Evolutionary conservation across 2,888 invertebrate species (phyloP).

Genomic region (Lasius fuliginosus): DNA sequence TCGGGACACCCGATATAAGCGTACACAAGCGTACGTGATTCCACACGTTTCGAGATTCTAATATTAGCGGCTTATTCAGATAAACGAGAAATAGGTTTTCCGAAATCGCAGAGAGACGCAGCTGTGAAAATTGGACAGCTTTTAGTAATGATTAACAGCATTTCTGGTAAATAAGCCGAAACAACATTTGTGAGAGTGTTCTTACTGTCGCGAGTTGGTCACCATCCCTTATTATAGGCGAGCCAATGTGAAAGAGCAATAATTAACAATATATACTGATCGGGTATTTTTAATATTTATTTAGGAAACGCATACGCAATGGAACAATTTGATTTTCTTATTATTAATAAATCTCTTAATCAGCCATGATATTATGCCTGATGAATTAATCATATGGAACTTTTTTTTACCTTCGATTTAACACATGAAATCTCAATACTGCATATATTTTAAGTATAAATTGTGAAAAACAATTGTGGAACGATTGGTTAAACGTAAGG

Average conservation of each 20-base stretch:
- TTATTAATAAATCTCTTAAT: neutral
- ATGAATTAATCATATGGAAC: neutral
- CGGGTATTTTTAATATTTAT: neutral
- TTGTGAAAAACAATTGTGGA: neutral
- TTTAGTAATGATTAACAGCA: slow-evolving; percentile 43
- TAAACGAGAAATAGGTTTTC: slow-evolving; percentile 69
- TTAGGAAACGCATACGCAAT: neutral
- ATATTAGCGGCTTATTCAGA: slow-evolving; percentile 82
- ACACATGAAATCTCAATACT: neutral
- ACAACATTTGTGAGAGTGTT: slow-evolving; percentile 30
- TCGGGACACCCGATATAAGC: slow-evolving; percentile 54
- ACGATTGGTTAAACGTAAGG: neutral
- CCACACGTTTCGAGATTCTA: slow-evolving; percentile 81
- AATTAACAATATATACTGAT: neutral
- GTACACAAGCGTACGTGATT: slow-evolving; percentile 63
- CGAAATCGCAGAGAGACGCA: slow-evolving; percentile 58
- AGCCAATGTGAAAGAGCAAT: neutral
- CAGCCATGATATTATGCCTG: neutral
- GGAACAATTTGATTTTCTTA: neutral
- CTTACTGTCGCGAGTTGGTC: neutral
- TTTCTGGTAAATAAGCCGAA: slow-evolving; percentile 37
- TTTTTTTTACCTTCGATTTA: neutral
- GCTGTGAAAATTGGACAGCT: slow-evolving; percentile 53
- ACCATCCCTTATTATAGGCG: slow-evolving; percentile 19
- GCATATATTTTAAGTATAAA: neutral